Conservation (phyloP, 1,140 invertebrate species). For the Aphis gossypii region DNA sequence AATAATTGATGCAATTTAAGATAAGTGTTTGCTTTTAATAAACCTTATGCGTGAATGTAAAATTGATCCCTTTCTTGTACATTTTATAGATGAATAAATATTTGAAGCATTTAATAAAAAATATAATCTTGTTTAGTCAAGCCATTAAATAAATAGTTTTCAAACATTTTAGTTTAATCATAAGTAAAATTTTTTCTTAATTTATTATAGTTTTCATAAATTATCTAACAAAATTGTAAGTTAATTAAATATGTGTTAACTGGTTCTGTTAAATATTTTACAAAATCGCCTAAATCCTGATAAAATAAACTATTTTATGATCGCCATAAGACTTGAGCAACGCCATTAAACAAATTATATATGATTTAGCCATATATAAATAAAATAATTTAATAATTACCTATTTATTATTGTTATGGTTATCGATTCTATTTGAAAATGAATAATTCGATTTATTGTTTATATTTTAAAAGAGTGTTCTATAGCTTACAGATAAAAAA, state of each 20-base stretch:
- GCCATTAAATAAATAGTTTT: background rate
- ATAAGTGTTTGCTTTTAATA: background rate
- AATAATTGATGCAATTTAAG: background rate
- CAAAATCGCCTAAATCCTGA: background rate
- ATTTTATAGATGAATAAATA: background rate
- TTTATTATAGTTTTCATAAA: background rate
- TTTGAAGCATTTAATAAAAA: background rate
- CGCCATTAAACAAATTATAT: background rate
- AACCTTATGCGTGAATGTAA: background rate
- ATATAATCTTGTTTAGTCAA: background rate
- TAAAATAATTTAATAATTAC: background rate
- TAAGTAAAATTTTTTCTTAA: background rate
- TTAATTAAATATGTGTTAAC: background rate
- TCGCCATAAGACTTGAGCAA: background rate
- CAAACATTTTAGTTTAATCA: background rate
- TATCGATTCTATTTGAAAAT: background rate
- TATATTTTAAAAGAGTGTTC: background rate
- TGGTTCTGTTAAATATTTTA: background rate
- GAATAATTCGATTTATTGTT: background rate
- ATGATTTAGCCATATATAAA: background rate
- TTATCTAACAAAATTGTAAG: background rate
- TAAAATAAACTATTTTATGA: background rate
- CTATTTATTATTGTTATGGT: background rate
- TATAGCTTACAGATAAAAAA: background rate
- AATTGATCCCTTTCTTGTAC: background rate